A percentile compares a stretch with the other conserved stretches of the same genome.
phyloP scores from a whole-genome alignment of 2,113 vertebrate genomes.

The Thalassoma bifasciatum region DNA sequence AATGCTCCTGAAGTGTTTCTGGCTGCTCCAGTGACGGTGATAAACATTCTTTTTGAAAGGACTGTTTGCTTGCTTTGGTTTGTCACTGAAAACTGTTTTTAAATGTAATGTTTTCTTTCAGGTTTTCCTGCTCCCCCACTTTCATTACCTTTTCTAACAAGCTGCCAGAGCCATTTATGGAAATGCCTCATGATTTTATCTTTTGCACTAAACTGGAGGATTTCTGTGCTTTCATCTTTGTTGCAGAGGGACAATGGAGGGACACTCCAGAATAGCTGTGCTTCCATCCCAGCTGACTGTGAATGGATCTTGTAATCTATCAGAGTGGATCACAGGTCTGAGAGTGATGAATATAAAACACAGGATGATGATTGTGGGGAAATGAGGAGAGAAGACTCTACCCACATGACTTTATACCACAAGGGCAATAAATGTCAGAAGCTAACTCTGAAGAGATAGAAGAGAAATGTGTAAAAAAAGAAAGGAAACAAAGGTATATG shows the following conservation, averaged over 20 bases:
- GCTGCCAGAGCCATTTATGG: slow-evolving; percentile 40
- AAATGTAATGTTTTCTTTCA: slow-evolving; percentile 20
- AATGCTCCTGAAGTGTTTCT: not conserved
- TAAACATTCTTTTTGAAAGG: not conserved
- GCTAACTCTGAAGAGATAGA: too few species aligned
- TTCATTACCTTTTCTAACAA: slow-evolving; percentile 57
- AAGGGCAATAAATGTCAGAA: not conserved
- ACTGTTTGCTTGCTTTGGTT: not conserved
- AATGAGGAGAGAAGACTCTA: slow-evolving; percentile 20
- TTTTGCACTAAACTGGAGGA: slow-evolving; percentile 33
- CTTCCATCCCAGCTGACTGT: slow-evolving; percentile 26
- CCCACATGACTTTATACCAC: slow-evolving; percentile 11
- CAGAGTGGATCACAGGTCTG: slow-evolving; percentile 14
- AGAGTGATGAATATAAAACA: slow-evolving; percentile 26
- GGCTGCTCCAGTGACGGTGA: not conserved
- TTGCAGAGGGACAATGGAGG: slow-evolving; percentile 21
- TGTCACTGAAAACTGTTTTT: not conserved
- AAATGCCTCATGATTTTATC: slow-evolving; percentile 45
- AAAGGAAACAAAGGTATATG: too few species aligned
- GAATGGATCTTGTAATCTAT: slow-evolving; percentile 42
- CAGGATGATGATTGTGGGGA: slow-evolving; percentile 19
- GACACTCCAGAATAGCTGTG: slow-evolving; percentile 8
- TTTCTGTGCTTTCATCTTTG: slow-evolving; percentile 35
- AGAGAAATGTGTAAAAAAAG: too few species aligned
- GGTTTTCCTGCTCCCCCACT: slow-evolving; percentile 18